Base-by-base conservation (phyloP, 1,140 invertebrate genomes). In the Diploscapter pachys region DNA sequence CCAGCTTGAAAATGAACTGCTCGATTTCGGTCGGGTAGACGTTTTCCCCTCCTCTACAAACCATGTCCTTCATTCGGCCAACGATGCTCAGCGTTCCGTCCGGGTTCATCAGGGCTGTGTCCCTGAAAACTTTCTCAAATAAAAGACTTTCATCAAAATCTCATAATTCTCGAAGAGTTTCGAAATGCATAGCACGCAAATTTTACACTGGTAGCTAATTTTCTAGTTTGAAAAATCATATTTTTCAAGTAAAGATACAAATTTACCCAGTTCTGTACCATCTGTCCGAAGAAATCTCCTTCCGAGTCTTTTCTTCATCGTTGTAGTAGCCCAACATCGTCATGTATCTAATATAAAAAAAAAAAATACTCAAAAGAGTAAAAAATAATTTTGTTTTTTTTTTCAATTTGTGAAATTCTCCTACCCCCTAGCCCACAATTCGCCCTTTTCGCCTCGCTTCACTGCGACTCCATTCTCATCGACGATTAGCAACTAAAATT, bases 1-100 rank as follows among this genome's bases (percentile, higher is more conserved):
- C 91, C 88, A 94, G 92, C 5, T 88, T 89, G 80, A 91, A 90
- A 0, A 94, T 81, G 77, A 92, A 90, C 76, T 92, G 89, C 87
- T 96, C 93, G 69, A 96, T 90, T 88, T 95, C 93, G 54, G 89
- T 90, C 2, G 93, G 93, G 78, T 87, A 88, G 66, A 96, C 91
- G 86, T 95, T 95, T 87, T 95, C 93, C 52, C 94, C 93, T 63
- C 93, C 93, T 72, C 93, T 88, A 56, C 94, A 95, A 53, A 96
- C 90, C 89, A 95, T 90, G 79, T 95, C 93, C 84, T 94, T 94
- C 4, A 91, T 85, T 70, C 93, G 88, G 2, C 93, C 93, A 56
- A 93, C 90, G 71, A 95, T 90, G 73, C 87, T 84, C 0, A 91
- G 90, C 83, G 92, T 93, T 3, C 93, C 93, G 78, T 93, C 88